Evolutionary conservation across 2,797 vertebrate genomes (phyloP).

Genomic region (Melanotaenia maccullochi): DNA sequence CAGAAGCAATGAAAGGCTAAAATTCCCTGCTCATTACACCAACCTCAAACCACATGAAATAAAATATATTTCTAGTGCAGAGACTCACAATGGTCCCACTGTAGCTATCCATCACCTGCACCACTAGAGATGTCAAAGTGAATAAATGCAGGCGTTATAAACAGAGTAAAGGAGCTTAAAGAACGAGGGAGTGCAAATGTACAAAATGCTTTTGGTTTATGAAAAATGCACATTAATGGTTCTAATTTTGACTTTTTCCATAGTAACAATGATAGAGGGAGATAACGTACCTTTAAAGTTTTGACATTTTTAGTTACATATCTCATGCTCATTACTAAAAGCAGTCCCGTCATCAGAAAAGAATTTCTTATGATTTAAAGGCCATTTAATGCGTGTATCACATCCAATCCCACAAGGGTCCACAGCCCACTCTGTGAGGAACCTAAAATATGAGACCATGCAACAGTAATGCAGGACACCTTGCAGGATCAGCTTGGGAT

Average conservation of each 20-base stretch:
- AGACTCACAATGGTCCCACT: constrained; percentile 26
- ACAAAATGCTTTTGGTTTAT: not conserved
- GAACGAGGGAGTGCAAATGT: not conserved
- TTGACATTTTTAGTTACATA: not conserved
- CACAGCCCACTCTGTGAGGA: not conserved
- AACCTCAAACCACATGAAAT: constrained; percentile 60
- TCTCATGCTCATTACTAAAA: not conserved
- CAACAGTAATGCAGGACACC: not conserved
- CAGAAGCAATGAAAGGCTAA: constrained; percentile 25
- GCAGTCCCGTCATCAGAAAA: not conserved
- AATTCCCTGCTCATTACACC: constrained; percentile 42
- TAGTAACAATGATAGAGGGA: not conserved
- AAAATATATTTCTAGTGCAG: constrained; percentile 39
- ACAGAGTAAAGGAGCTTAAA: not conserved
- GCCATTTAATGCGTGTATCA: not conserved
- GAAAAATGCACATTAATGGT: not conserved
- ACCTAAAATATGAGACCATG: not conserved
- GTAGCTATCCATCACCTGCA: constrained; percentile 22
- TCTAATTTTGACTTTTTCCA: not conserved
- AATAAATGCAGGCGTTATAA: constrained; percentile 33
- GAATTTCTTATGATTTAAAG: not conserved
- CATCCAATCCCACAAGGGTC: not conserved
- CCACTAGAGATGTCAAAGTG: constrained; percentile 31
- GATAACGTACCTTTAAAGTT: not conserved
- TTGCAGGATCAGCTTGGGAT: not conserved